A percentile compares a stretch with the other conserved stretches of the same genome.
Evolutionary conservation across 2,888 invertebrate genomes (phyloP).

Genomic region (Rhopalosiphum nymphaeae): DNA sequence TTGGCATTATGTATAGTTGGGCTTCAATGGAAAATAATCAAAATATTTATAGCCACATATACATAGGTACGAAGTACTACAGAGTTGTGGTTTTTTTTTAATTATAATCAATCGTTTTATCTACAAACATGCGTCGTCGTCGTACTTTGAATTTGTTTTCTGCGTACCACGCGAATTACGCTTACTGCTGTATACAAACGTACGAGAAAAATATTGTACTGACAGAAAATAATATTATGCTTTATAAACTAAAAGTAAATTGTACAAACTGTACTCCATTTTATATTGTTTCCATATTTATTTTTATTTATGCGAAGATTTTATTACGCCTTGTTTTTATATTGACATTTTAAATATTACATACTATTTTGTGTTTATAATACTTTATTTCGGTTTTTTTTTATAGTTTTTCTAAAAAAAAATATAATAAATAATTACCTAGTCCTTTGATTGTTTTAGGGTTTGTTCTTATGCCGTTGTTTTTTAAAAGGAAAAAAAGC

Average conservation of each 20-base stretch:
- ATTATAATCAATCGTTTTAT: not conserved
- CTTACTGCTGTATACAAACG: not conserved
- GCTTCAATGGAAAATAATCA: not conserved
- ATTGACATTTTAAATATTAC: not conserved
- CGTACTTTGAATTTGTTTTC: slow-evolving; percentile 18
- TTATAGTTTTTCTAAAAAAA: not conserved
- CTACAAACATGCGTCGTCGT: not conserved
- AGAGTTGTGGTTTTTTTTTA: not conserved
- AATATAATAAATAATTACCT: not conserved
- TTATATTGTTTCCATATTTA: not conserved
- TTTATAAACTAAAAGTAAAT: no score
- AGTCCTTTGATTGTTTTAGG: not conserved
- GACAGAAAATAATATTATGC: not conserved
- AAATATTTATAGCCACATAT: not conserved
- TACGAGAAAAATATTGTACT: not conserved
- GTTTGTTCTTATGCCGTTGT: not conserved
- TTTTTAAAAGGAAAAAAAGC: not conserved
- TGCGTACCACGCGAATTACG: not conserved
- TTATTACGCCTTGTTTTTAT: not conserved
- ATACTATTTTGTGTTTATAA: not conserved
- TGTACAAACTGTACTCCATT: not conserved
- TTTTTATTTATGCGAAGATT: not conserved
- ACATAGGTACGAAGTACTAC: not conserved
- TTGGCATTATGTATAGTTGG: not conserved
- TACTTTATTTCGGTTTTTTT: not conserved